Base-by-base conservation (phyloP, 2,888 invertebrate genomes). In the Phortica okadai region DNA sequence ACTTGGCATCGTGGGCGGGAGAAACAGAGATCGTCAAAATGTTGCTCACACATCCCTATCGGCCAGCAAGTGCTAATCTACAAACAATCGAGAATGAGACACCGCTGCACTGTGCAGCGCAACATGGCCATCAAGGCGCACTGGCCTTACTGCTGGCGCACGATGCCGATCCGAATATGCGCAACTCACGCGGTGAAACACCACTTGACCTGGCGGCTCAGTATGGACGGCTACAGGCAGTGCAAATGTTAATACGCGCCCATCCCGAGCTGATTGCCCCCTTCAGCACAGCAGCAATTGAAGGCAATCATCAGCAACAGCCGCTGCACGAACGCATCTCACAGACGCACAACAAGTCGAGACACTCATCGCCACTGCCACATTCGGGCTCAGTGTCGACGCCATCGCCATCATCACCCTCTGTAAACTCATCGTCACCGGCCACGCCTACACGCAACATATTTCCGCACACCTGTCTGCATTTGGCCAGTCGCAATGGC, bases 1-100 rank as follows among this genome's bases (percentile, higher is more conserved):
- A 98, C 92, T 93, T 98, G 90, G 98, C 98, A 74, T 97, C 98
- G 73, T 98, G 98, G 97, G 96, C 96, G 74, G 98, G 98, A 21
- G 96, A 97, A 91, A 94, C 95, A 62, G 96, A 97, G 81, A 96
- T 98, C 82, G 98, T 98, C 79, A 93, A 95, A 81, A 93, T 97
- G 92, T 94, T 98, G 80, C 93, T 98, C 76, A 95, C 94, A 64
- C 95, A 96, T 91, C 95, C 95, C 77, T 96, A 95, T 80, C 95
- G 96, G 11, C 94, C 96, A 77, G 96, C 96, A 86, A 96, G 96
- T 91, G 95, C 97, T 87, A 97, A 97, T 92, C 95, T 90, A 93
- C 95, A 94, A 97, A 97, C 97, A 74, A 94, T 95, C 88, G 96
- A 97, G 91, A 96, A 96, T 88, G 98, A 98, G 91, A 98, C 98